A percentile compares a stretch with the other conserved stretches of the same genome.
phyloP scores from a whole-genome alignment of 2,888 invertebrate genomes.

The Cephus sareptanus region DNA sequence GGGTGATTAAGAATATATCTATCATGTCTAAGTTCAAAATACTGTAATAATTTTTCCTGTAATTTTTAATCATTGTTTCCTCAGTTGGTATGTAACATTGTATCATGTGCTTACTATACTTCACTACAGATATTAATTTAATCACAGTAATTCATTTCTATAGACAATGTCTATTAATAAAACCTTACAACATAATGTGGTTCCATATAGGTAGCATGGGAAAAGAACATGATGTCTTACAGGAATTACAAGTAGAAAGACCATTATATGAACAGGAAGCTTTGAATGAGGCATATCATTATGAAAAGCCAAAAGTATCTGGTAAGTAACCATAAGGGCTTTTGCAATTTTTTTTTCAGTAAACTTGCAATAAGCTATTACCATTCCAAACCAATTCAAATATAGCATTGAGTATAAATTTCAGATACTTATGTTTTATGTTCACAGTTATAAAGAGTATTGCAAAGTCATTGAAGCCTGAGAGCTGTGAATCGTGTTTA shows the following conservation, averaged over 20 bases:
- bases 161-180: background rate
- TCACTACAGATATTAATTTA: no score
- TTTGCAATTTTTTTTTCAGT: background rate
- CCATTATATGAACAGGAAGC: conserved; percentile 68
- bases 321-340: conserved; percentile 57
- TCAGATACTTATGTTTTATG: background rate
- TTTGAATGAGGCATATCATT: conserved; percentile 65
- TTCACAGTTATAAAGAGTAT: conserved; percentile 33
- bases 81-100: no score
- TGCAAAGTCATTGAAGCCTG: conserved; percentile 31
- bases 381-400: background rate
- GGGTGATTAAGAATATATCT: no score
- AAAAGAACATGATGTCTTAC: conserved; percentile 26
- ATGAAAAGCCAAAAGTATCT: conserved; percentile 64
- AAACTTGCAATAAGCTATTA: background rate
- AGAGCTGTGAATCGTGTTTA: conserved; percentile 46
- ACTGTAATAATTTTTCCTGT: no score
- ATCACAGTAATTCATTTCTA: no score
- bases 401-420: background rate
- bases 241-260: conserved; percentile 62
- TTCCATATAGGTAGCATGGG: conserved; percentile 26
- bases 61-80: no score
- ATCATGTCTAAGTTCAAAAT: no score
- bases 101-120: no score
- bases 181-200: background rate